Percentiles rank a stretch among this genome's conserved stretches.
phyloP scores from a whole-genome alignment of 64 coral and sea anemone species.

The Montipora capricornis region DNA sequence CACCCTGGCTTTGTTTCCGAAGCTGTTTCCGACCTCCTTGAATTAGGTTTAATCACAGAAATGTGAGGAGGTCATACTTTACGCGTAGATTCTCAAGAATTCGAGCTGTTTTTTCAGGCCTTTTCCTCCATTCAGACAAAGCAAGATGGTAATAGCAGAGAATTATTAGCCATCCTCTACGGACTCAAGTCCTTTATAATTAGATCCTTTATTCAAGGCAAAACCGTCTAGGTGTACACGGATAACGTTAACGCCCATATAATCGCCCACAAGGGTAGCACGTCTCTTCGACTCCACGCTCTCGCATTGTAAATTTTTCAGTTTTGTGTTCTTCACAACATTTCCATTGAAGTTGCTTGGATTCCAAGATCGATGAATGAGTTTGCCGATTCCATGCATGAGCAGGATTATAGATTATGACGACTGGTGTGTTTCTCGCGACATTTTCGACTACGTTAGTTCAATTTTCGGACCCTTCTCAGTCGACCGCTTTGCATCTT shows the following conservation, averaged over 20 bases:
- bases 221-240: conserved; percentile 56
- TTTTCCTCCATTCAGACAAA: conserved; percentile 27
- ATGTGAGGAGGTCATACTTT: conserved; percentile 42
- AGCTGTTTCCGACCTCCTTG: conserved; percentile 60
- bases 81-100: conserved; percentile 32
- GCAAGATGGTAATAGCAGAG: conserved; percentile 26
- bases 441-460: conserved; percentile 39
- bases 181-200: conserved; percentile 27
- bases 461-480: conserved; percentile 47
- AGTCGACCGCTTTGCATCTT: conserved; percentile 61
- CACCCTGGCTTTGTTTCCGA: conserved; percentile 56
- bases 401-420: conserved; percentile 68
- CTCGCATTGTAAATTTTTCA: conserved; percentile 63
- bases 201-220: conserved; percentile 16
- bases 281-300: conserved; percentile 49
- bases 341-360: conserved; percentile 60
- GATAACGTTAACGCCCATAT: conserved; percentile 40
- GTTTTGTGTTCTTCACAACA: conserved; percentile 24
- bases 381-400: conserved; percentile 50
- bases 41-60: conserved; percentile 42
- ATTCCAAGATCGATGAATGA: conserved; percentile 50
- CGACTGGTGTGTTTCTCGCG: conserved; percentile 35
- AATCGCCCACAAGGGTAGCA: conserved; percentile 49
- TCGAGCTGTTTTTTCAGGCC: conserved; percentile 38
- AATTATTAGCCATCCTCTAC: conserved; percentile 66